Percentiles rank a stretch among this genome's conserved stretches.
These are phyloP conservation scores for Crossocerus cetratus DNA, from an alignment of 2,888 invertebrate species.

Conservation along the genomic window DNA sequence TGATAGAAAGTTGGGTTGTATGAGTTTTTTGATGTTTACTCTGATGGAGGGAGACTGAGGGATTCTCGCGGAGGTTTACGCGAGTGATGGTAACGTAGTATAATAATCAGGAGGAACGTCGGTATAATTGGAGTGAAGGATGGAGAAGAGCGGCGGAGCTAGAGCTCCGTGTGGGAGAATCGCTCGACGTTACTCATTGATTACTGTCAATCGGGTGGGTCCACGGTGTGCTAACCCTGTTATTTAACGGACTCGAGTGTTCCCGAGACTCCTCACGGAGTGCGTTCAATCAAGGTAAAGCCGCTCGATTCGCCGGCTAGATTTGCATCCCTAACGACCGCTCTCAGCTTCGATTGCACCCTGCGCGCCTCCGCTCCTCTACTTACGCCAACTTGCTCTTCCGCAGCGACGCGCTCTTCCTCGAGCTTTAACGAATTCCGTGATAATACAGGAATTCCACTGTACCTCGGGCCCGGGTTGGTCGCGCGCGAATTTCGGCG, in stretches of 20 bases:
- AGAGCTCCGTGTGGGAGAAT: no score
- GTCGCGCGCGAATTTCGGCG: not conserved
- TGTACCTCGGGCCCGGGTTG: not conserved
- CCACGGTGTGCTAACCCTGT: not conserved
- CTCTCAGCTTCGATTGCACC: constrained; percentile 1
- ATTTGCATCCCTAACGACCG: constrained; percentile 1
- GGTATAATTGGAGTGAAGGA: no score
- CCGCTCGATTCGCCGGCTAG: not conserved
- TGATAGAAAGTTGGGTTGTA: no score
- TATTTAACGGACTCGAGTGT: not conserved
- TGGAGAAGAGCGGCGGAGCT: no score
- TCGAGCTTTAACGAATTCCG: not conserved
- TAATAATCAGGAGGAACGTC: no score
- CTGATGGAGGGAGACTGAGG: no score
- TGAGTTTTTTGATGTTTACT: no score
- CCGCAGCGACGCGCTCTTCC: not conserved
- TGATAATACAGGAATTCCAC: not conserved
- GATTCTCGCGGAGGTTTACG: no score
- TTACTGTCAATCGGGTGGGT: no score
- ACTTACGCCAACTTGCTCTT: not conserved
- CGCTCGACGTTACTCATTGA: no score
- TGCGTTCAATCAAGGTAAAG: not conserved
- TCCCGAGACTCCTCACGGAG: not conserved
- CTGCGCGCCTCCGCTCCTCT: not conserved
- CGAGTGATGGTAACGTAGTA: no score